These are phyloP conservation scores for Neoseiulus cucumeris DNA, from an alignment of 1,140 invertebrate genomes.

Conservation along the genomic window DNA sequence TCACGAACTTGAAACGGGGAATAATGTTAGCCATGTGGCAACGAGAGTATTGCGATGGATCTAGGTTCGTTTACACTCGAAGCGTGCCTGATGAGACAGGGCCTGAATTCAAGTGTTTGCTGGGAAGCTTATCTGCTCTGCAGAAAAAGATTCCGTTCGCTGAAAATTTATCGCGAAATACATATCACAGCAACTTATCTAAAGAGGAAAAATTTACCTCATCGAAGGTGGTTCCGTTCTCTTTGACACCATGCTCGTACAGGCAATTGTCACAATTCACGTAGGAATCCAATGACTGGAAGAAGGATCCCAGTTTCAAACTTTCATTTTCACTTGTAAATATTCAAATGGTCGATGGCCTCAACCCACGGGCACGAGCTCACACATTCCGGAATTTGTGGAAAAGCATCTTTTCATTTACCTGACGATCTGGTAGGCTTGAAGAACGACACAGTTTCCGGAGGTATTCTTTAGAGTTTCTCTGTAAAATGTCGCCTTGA, in stretches of 20 bases:
- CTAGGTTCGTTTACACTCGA: too few species aligned
- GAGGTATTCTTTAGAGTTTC: background rate
- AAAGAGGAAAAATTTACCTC: too few species aligned
- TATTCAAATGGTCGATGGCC: background rate
- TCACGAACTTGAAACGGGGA: background rate
- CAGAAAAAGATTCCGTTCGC: background rate
- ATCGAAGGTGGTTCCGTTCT: background rate
- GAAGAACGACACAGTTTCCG: slow-evolving; percentile 2
- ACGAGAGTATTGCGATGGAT: background rate
- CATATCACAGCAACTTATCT: too few species aligned
- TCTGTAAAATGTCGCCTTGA: too few species aligned
- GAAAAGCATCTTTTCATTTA: background rate
- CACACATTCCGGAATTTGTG: background rate
- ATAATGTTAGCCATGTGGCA: background rate
- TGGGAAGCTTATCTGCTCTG: background rate
- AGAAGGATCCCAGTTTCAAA: background rate
- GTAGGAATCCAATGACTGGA: background rate
- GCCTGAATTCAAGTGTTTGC: background rate
- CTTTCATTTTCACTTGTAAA: background rate
- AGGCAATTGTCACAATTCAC: background rate
- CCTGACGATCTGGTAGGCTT: background rate
- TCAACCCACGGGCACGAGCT: background rate
- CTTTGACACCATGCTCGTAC: background rate
- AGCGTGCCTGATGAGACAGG: background rate
- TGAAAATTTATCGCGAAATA: background rate